Percentiles rank a stretch among this genome's conserved stretches.
phyloP scores from a whole-genome alignment of 2,113 vertebrate genomes.

The Mobula hypostoma region DNA sequence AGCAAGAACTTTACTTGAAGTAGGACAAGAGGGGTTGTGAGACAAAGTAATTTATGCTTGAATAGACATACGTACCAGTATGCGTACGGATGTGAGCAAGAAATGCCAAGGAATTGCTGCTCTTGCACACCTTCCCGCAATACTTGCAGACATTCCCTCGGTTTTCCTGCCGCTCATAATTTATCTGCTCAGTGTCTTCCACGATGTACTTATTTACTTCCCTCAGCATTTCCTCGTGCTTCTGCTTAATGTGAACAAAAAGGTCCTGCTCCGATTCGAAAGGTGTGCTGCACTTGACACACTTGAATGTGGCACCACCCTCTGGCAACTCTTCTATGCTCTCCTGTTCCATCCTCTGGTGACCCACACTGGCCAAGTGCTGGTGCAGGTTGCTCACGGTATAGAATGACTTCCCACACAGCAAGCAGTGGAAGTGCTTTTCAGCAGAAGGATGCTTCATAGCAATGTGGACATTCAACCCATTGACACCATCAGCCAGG shows the following conservation, averaged over 20 bases:
- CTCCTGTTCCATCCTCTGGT: slow-evolving; percentile 83
- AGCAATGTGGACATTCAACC: slow-evolving; percentile 92
- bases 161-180: slow-evolving; percentile 90
- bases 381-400: slow-evolving; percentile 94
- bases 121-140: slow-evolving; percentile 93
- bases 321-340: slow-evolving; percentile 87
- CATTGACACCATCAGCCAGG: slow-evolving; percentile 86
- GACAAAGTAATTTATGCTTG: background rate
- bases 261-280: slow-evolving; percentile 85
- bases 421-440: slow-evolving; percentile 90
- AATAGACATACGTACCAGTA: slow-evolving; percentile 68
- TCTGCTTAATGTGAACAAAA: slow-evolving; percentile 92
- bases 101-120: slow-evolving; percentile 97
- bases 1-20: background rate
- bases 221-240: slow-evolving; percentile 86
- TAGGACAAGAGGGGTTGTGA: background rate
- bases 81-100: slow-evolving; percentile 94
- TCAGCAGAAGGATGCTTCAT: slow-evolving; percentile 97
- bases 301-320: slow-evolving; percentile 87
- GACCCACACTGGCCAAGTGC: slow-evolving; percentile 85
- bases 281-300: slow-evolving; percentile 86
- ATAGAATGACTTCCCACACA: slow-evolving; percentile 96
- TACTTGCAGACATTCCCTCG: slow-evolving; percentile 90
- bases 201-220: slow-evolving; percentile 95
- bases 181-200: slow-evolving; percentile 95